Percentiles rank a stretch among this genome's conserved stretches.
Conservation (phyloP, 1,140 invertebrate genomes). For the Aphelenchoides fujianensis region DNA sequence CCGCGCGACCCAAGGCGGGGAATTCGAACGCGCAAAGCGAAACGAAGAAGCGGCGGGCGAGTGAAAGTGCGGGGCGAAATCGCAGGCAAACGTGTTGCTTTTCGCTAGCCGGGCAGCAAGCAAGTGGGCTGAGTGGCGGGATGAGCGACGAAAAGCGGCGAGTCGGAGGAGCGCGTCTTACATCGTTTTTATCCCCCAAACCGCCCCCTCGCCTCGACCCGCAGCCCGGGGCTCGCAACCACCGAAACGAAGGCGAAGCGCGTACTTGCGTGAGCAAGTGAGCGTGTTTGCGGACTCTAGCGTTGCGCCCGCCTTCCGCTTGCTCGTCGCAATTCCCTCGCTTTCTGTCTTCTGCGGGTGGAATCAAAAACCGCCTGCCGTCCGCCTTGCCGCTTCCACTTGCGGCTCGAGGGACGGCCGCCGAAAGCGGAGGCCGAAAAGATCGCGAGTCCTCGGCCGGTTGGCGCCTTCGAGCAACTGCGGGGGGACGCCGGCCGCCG, state of each 20-base stretch:
- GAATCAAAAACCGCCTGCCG: background rate
- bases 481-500: background rate
- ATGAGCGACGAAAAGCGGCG: background rate
- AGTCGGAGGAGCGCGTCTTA: background rate
- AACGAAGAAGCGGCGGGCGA: too few species aligned
- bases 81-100: constrained; percentile 4
- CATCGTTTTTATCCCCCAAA: background rate
- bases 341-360: too few species aligned
- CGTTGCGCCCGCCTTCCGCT: too few species aligned
- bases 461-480: background rate
- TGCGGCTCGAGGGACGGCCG: background rate
- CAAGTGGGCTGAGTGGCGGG: background rate
- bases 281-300: background rate
- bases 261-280: background rate
- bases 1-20: too few species aligned
- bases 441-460: background rate
- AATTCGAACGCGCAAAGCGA: background rate
- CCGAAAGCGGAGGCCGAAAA: background rate
- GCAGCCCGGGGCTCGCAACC: background rate
- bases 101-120: too few species aligned
- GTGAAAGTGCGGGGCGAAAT: too few species aligned
- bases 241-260: background rate
- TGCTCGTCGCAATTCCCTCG: too few species aligned
- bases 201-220: background rate
- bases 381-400: background rate